These are phyloP conservation scores for Ellobium chinense DNA, from an alignment of 2,888 invertebrate genomes.

Conservation along the genomic window DNA sequence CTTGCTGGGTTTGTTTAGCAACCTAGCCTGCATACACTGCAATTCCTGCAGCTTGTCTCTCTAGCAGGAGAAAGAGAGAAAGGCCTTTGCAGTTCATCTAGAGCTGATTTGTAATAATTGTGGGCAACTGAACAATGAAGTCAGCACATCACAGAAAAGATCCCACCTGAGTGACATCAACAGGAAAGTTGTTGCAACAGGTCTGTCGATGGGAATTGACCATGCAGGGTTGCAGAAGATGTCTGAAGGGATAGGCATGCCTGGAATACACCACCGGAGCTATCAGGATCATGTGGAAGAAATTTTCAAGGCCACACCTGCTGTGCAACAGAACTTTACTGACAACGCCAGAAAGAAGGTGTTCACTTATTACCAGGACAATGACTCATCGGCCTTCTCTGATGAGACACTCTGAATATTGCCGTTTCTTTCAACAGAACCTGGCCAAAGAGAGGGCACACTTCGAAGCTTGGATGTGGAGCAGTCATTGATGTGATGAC, in stretches of 20 bases:
- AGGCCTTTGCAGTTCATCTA: not conserved
- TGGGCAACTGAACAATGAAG: not conserved
- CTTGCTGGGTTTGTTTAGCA: not conserved
- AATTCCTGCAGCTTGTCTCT: not conserved
- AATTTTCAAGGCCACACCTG: not conserved
- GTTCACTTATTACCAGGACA: not conserved
- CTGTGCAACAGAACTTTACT: not conserved
- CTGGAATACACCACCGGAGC: not conserved
- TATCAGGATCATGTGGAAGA: not conserved
- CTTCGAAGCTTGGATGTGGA: slow-evolving; percentile 10
- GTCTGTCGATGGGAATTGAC: not conserved
- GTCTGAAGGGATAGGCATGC: not conserved
- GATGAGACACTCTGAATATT: not conserved
- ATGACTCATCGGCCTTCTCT: not conserved
- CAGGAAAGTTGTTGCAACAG: not conserved
- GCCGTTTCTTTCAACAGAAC: slow-evolving; percentile 3
- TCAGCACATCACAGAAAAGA: not conserved
- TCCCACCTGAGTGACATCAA: not conserved
- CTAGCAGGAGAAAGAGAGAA: not conserved
- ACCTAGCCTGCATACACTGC: not conserved
- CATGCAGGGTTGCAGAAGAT: not conserved
- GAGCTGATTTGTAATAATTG: not conserved
- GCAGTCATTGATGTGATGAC: not conserved
- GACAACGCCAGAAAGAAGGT: not conserved
- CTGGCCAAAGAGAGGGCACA: slow-evolving; percentile 18